Evolutionary conservation across 2,888 invertebrate species (phyloP).

Genomic region (Ceriagrion tenellum): DNA sequence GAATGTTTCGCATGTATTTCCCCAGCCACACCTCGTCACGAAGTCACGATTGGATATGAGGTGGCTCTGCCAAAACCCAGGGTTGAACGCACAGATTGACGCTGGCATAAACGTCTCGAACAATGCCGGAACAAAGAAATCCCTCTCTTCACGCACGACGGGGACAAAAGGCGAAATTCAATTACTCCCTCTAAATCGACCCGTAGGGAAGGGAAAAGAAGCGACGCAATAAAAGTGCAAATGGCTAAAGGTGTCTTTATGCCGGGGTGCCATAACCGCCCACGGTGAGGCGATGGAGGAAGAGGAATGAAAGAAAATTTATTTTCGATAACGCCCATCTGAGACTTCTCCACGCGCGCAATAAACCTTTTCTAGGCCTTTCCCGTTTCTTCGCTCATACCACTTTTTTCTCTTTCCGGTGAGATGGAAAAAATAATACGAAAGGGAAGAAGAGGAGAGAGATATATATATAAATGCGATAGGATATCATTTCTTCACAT

Average conservation of each 20-base stretch:
- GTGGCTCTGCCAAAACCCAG: too few species aligned
- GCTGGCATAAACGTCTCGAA: too few species aligned
- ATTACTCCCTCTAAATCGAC: not conserved
- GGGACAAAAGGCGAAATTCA: conserved; percentile 22
- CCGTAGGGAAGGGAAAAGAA: not conserved
- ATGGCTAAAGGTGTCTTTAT: conserved; percentile 16
- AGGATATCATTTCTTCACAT: not conserved
- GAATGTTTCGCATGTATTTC: too few species aligned
- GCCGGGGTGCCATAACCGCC: conserved; percentile 17
- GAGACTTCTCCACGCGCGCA: not conserved
- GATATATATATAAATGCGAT: not conserved
- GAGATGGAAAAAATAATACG: not conserved
- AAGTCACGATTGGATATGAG: too few species aligned
- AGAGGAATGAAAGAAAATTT: not conserved
- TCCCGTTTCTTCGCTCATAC: not conserved
- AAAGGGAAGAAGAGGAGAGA: too few species aligned
- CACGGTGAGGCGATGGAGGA: not conserved
- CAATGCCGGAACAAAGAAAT: not conserved
- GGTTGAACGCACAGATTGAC: too few species aligned
- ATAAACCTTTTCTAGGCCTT: not conserved
- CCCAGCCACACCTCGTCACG: too few species aligned
- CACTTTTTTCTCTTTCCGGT: not conserved
- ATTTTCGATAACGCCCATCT: conserved; percentile 32
- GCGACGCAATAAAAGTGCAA: conserved; percentile 7
- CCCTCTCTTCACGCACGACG: not conserved